Evolutionary conservation across 2,888 invertebrate genomes (phyloP).

Genomic region (Sisyra nigra): DNA sequence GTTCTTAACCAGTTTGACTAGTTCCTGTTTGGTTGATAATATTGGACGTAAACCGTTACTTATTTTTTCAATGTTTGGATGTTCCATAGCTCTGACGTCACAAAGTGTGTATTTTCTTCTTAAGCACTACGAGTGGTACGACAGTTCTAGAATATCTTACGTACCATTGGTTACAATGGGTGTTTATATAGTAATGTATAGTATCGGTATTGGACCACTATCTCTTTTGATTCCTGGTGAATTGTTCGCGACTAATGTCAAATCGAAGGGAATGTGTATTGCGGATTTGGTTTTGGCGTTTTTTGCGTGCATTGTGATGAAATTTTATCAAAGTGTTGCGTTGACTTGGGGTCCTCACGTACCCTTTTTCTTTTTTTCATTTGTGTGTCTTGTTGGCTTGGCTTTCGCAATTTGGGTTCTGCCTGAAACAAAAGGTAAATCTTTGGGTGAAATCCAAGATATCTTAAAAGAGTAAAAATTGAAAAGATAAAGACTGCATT

Average conservation of each 20-base stretch:
- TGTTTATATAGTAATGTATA: constrained; percentile 24
- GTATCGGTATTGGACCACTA: constrained; percentile 26
- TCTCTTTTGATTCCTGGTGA: constrained; percentile 28
- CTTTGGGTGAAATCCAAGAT: constrained; percentile 41
- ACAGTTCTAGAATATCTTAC: constrained; percentile 16
- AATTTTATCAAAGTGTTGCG: constrained; percentile 26
- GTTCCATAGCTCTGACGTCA: constrained; percentile 19
- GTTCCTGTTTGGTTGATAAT: constrained; percentile 41
- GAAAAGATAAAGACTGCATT: too few relatives aligned
- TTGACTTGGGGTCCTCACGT: constrained; percentile 36
- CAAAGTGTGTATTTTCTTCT: constrained; percentile 23
- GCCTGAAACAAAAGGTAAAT: constrained; percentile 47
- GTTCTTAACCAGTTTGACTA: constrained; percentile 36
- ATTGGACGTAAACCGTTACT: constrained; percentile 46
- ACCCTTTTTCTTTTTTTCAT: constrained; percentile 40
- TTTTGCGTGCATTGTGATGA: constrained; percentile 23
- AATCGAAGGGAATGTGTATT: constrained; percentile 31
- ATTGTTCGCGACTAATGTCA: constrained; percentile 28
- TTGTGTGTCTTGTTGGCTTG: constrained; percentile 36
- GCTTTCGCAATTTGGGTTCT: constrained; percentile 34
- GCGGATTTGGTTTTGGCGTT: constrained; percentile 26
- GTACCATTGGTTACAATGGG: constrained; percentile 24
- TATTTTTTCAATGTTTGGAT: constrained; percentile 35
- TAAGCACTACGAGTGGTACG: constrained; percentile 17
- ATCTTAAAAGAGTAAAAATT: constrained; percentile 28